Evolutionary conservation across 2,888 invertebrate species (phyloP), one percentile per base, ranked within the genome.

Genomic region (Gymnocheta viridis): DNA sequence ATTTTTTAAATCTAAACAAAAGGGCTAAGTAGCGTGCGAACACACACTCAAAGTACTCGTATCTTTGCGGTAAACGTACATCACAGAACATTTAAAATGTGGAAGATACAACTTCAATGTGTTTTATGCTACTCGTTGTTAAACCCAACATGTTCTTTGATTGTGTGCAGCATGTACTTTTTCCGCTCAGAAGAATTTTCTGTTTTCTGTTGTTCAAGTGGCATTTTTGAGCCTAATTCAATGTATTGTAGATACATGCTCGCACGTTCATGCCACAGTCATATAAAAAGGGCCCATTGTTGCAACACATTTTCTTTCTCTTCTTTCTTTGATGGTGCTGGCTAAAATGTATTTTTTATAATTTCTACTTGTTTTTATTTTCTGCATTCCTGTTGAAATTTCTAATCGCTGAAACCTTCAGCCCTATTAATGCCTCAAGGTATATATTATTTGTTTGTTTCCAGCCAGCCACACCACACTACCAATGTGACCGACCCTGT

Each of bases 371-470:
- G 84, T 87, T 88, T 85, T 78, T 64, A 22, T 77, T 87, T 91
- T 88, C 90, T 91, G 91, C 54, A 86, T 77, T 88, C 91, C 91
- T 91, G 89, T 86, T 91, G 89, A 87, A 87, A 88, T 88, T 89
- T 90, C 91, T 91, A 91, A 91, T 91, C 90, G 90, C 86, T 87
- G 86, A 90, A 91, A 91, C 91, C 90, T 91, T 91, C 89, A 88
- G 89, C 90, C 90, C 91, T 90, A 90, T 88, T 86, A 86, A 87
- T 87, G 88, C 86, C 88, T 85, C 85, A 86, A 83, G 89, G 87
- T 86, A 77, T 12, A 44, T 22, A 72, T 82, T 47, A 10, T 10
- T 19, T 19, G 19, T 47, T 19, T 38, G 14, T 38, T 32, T 7
- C 1, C 5, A 41, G 5, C 41, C 41, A 41, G 41, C 41, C n/a